A percentile compares a stretch with the other conserved stretches of the same genome.
Evolutionary conservation across 2,797 vertebrate species (phyloP).

Genomic region (Melanotaenia boesemani): DNA sequence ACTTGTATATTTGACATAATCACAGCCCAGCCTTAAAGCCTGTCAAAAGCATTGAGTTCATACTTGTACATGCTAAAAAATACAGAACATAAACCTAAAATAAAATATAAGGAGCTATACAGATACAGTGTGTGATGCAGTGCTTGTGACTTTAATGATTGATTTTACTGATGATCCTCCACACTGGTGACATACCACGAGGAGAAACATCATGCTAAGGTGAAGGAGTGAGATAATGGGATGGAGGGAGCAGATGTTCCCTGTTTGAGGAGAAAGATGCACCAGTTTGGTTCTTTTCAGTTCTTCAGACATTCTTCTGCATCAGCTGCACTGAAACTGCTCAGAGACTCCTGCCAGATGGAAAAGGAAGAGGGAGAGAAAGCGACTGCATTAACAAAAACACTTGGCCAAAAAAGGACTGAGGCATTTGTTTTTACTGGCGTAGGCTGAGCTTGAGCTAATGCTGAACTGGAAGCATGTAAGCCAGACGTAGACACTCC

Average conservation of each 20-base stretch:
- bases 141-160: constrained; percentile 7
- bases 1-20: not conserved
- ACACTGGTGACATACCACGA: not conserved
- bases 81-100: not conserved
- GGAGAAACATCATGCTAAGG: constrained; percentile 12
- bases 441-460: constrained; percentile 1
- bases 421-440: constrained; percentile 62
- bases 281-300: constrained; percentile 5
- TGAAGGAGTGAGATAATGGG: not conserved
- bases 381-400: constrained; percentile 17
- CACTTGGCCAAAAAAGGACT: constrained; percentile 18
- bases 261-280: not conserved
- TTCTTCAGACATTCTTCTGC: constrained; percentile 30
- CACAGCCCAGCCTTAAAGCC: not conserved
- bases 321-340: constrained; percentile 60
- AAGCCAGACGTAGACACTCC: constrained; percentile 4
- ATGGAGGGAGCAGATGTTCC: not conserved
- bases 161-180: constrained; percentile 33
- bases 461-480: constrained; percentile 44
- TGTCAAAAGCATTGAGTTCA: constrained; percentile 20
- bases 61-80: constrained; percentile 2
- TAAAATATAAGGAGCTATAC: not conserved
- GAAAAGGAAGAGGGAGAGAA: constrained; percentile 13
- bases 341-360: constrained; percentile 64
- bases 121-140: constrained; percentile 11